A percentile compares a stretch with the other conserved stretches of the same genome.
These are phyloP conservation scores for Sebastes paucispinis DNA, from an alignment of 2,797 vertebrate species.

Conservation along the genomic window DNA sequence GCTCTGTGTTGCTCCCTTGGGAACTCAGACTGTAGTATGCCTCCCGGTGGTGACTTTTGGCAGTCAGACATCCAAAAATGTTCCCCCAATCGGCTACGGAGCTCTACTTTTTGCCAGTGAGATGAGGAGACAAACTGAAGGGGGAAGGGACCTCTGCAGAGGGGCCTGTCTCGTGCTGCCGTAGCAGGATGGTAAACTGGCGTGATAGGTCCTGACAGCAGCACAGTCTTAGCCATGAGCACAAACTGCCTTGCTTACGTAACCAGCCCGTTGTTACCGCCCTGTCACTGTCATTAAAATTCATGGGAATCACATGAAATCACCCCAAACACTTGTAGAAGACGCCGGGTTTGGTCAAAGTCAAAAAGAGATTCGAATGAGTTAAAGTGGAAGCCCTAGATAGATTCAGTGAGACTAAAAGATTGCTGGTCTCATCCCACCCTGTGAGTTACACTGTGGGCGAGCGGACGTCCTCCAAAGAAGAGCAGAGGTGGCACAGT, in stretches of 20 bases:
- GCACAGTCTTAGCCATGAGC: constrained; percentile 66
- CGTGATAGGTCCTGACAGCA: constrained; percentile 67
- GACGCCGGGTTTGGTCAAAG: background rate
- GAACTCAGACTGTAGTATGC: background rate
- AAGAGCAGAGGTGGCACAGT: background rate
- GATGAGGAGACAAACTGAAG: background rate
- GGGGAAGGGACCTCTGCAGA: constrained; percentile 4
- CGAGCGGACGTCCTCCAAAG: background rate
- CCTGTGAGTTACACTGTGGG: background rate
- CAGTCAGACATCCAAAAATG: constrained; percentile 19
- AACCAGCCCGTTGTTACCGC: constrained; percentile 59
- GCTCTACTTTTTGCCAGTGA: constrained; percentile 29
- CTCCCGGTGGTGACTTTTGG: constrained; percentile 34
- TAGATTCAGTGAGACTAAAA: background rate
- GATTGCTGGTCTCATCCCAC: background rate
- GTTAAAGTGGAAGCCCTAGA: background rate
- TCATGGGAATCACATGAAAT: constrained; percentile 52
- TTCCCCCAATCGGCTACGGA: constrained; percentile 22
- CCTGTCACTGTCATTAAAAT: constrained; percentile 57
- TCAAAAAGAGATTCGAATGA: constrained; percentile 13
- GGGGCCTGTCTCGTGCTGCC: constrained; percentile 33
- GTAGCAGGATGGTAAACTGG: constrained; percentile 43
- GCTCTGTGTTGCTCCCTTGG: background rate
- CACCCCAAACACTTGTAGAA: constrained; percentile 22
- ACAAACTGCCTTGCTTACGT: constrained; percentile 62